Conservation (phyloP, 2,797 vertebrate genomes). For the Xenentodon cancila region DNA sequence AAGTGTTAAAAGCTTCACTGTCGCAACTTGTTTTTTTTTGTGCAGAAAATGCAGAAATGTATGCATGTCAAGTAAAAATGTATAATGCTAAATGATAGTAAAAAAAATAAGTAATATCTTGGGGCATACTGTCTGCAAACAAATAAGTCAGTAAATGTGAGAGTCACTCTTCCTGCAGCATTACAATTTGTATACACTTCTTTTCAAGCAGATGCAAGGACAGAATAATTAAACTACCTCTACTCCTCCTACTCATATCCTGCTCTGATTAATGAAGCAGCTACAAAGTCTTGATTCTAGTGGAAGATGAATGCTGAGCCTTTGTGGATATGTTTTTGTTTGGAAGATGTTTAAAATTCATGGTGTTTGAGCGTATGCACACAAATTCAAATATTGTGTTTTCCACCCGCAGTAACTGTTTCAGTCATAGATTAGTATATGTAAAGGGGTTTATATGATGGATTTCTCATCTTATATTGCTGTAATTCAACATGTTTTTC, state of each 20-base stretch:
- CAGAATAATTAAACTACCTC: conserved; percentile 55
- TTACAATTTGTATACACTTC: conserved; percentile 44
- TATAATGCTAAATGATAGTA: no score
- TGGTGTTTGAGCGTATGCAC: conserved; percentile 27
- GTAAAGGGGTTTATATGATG: conserved; percentile 38
- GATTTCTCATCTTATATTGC: conserved; percentile 37
- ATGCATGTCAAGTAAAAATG: no score
- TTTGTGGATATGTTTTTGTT: conserved; percentile 50
- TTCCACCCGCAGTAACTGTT: conserved; percentile 1
- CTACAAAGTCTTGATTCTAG: conserved; percentile 65
- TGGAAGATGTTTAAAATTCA: conserved; percentile 33
- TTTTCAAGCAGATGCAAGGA: conserved; percentile 50
- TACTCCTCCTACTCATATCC: conserved; percentile 52
- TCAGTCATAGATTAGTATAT: conserved; percentile 52
- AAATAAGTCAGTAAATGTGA: no score
- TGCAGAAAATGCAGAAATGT: no score
- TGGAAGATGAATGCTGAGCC: conserved; percentile 71
- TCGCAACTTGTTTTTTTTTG: no score
- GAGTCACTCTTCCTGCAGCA: conserved; percentile 27
- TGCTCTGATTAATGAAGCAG: conserved; percentile 71
- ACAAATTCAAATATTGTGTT: conserved; percentile 48
- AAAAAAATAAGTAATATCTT: no score
- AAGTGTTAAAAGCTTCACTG: no score
- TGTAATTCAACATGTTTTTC: conserved; percentile 24
- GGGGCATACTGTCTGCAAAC: no score